Evolutionary conservation across 1,140 invertebrate genomes (phyloP), one percentile per base, ranked within the genome.

Genomic region (Caenorhabditis tropicalis): DNA sequence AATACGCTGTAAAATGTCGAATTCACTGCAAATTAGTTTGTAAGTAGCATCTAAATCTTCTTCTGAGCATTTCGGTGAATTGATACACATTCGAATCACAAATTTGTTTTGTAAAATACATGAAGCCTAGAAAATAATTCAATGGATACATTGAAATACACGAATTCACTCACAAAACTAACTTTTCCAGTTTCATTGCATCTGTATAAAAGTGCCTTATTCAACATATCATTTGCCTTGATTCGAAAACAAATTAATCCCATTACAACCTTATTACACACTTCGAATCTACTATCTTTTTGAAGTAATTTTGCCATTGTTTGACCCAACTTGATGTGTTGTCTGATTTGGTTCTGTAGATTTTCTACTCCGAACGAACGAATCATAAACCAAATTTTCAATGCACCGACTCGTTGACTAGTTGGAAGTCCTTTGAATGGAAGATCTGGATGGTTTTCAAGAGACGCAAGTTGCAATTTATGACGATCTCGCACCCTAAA

Each of bases 401-500:
- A 36, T 10, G 65, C 65, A 12, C 65, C 65, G 12, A 74, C 65
- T 74, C 65, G 43, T 24, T 74, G 65, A 74, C 65, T 74, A 0
- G 65, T 74, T 46, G 65, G 65, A 24, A 74, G 65, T 2, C 65
- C 65, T 74, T 74, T 74, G 36, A 74, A 74, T 74, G 65, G 65
- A 5, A 74, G 65, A 43, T 74, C 65, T 10, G 65, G 65, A 74
- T 74, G 65, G 43, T 74, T 74, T 15, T 74, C 65, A 2, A 74
- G 65, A 36, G 65, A 74, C 21, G 65, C 65, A 15, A 43, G 65
- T 24, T 74, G 65, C 3, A 74, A n/a, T 74, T 74, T 74, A n/a
- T 43, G 36, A 16, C 65, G 65, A 43, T 74, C 65, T 39, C 65
- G 12, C 9, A 74, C 65, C 65, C 65, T 74, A n/a, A 43, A 74